Evolutionary conservation across 2,888 invertebrate species (phyloP).

Genomic region (Bursaphelenchus okinawaensis): DNA sequence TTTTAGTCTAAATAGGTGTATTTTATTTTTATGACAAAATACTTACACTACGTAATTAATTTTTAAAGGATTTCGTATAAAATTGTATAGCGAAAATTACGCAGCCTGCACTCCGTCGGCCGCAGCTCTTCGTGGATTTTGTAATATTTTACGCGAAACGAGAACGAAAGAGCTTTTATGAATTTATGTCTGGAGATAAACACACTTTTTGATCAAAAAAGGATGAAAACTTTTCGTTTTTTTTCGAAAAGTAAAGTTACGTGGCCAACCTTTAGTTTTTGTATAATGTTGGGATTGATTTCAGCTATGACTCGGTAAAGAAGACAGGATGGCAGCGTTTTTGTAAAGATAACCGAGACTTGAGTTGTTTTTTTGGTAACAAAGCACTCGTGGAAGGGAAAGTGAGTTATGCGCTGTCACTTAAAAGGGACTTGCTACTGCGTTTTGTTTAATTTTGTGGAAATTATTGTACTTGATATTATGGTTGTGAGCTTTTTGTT

Average conservation of each 20-base stretch:
- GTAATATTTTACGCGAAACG: too few relatives aligned
- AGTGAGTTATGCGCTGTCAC: slow-evolving; percentile 63
- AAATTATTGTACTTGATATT: too few relatives aligned
- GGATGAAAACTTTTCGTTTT: not conserved
- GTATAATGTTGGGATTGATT: not conserved
- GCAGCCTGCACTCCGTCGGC: too few relatives aligned
- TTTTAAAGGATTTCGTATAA: too few relatives aligned
- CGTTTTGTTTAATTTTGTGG: not conserved
- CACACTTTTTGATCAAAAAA: not conserved
- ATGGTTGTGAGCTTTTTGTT: not conserved
- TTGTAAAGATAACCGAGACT: slow-evolving; percentile 74
- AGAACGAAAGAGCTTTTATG: too few relatives aligned
- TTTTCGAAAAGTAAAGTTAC: not conserved
- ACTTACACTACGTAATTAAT: too few relatives aligned
- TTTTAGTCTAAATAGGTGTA: too few relatives aligned
- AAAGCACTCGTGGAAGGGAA: slow-evolving; percentile 97
- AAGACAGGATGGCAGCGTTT: too few relatives aligned
- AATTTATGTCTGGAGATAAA: too few relatives aligned
- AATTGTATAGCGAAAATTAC: too few relatives aligned
- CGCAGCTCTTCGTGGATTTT: too few relatives aligned
- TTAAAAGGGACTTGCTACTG: not conserved
- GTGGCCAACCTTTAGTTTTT: not conserved
- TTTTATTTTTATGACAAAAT: too few relatives aligned
- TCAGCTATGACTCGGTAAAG: not conserved
- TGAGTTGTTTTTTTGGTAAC: slow-evolving; percentile 92